Evolutionary conservation across 2,113 vertebrate genomes (phyloP).

Genomic region (Xenopus tropicalis): UCB_Xtro_10.0 CM004443.2:135641501-135642000

Average conservation of each 20-base stretch:
- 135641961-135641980: no score
- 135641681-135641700: conserved; percentile 8
- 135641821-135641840: no score
- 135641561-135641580: conserved; percentile 13
- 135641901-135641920: no score
- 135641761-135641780: not conserved
- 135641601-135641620: conserved; percentile 39
- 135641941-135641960: no score
- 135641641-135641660: conserved; percentile 7
- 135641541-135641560: conserved; percentile 29
- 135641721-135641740: conserved; percentile 6
- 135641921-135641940: no score
- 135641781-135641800: no score
- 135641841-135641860: no score
- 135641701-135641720: conserved; percentile 8
- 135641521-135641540: conserved; percentile 1
- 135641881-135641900: no score
- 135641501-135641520: not conserved
- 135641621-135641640: conserved; percentile 46
- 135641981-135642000: no score
- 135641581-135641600: not conserved
- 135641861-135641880: no score
- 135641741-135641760: not conserved
- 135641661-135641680: conserved; percentile 36
- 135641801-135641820: no score